Percentiles rank a stretch among this genome's conserved stretches.
Conservation (phyloP, 1,140 invertebrate genomes). For the Zaprionus africanus region DNA sequence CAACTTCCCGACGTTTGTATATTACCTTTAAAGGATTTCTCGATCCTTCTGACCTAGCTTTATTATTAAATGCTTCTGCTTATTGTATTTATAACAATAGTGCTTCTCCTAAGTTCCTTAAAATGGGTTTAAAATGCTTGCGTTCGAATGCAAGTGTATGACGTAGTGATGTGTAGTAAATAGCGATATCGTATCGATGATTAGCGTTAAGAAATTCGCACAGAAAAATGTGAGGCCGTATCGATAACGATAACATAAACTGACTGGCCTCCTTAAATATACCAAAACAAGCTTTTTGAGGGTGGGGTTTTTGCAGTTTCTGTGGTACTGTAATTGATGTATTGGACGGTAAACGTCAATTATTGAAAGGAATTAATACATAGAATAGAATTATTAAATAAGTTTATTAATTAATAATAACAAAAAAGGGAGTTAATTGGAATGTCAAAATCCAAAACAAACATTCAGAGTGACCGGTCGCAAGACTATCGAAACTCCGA, state of each 20-base stretch:
- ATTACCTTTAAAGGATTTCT: not conserved
- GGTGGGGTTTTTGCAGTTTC: too few relatives aligned
- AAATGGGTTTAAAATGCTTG: slow-evolving; percentile 6
- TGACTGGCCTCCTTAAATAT: too few relatives aligned
- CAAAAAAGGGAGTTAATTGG: too few relatives aligned
- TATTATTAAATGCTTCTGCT: not conserved
- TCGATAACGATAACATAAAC: too few relatives aligned
- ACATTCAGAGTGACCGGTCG: not conserved
- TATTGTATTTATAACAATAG: not conserved
- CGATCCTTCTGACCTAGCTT: not conserved
- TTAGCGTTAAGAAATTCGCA: not conserved
- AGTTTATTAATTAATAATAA: too few relatives aligned
- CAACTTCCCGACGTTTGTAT: not conserved
- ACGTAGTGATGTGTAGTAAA: not conserved
- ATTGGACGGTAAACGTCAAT: too few relatives aligned
- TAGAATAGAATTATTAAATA: too few relatives aligned
- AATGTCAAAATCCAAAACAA: not conserved
- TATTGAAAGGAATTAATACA: too few relatives aligned
- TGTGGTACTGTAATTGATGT: too few relatives aligned
- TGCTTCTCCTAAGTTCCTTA: not conserved
- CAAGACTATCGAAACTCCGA: not conserved
- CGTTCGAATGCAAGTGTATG: slow-evolving; percentile 11
- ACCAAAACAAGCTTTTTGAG: too few relatives aligned
- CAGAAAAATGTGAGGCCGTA: not conserved
- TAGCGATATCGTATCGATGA: not conserved